These are phyloP conservation scores for Ceriagrion tenellum DNA, from an alignment of 2,888 invertebrate species.

Conservation along the genomic window DNA sequence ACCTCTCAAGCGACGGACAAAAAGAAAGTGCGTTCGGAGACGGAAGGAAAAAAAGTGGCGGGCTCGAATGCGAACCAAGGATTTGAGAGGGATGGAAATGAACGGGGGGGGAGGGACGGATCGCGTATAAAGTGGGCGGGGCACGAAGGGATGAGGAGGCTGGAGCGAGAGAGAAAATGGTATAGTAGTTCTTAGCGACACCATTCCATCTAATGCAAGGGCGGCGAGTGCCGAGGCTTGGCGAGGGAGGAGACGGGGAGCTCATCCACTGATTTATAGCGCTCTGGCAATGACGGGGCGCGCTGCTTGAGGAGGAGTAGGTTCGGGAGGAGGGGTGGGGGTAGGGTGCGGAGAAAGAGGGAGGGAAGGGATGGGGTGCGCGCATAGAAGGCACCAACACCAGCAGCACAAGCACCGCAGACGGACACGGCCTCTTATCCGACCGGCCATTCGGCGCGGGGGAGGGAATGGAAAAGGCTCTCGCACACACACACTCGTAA, in stretches of 20 bases:
- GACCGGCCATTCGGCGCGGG: not conserved
- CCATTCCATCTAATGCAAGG: slow-evolving; percentile 52
- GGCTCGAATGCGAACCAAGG: slow-evolving; percentile 23
- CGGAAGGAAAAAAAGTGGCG: not conserved
- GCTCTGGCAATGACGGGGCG: slow-evolving; percentile 7
- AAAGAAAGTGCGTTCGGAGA: not conserved
- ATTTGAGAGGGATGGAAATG: not conserved
- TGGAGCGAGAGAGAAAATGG: not conserved
- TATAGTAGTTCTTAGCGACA: slow-evolving; percentile 38
- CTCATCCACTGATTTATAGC: slow-evolving; percentile 56
- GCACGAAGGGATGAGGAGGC: not conserved
- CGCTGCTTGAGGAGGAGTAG: not conserved
- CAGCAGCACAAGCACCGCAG: not conserved
- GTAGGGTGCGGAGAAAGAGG: not conserved
- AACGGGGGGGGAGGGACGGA: not conserved
- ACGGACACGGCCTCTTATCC: slow-evolving; percentile 15
- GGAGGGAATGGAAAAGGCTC: not conserved
- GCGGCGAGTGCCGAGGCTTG: not conserved
- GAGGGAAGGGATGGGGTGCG: not conserved
- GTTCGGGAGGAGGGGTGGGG: not conserved
- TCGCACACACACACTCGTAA: not conserved
- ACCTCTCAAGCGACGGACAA: not conserved
- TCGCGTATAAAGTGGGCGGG: not conserved
- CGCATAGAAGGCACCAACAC: not conserved
- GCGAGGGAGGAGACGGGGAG: not conserved